These are phyloP conservation scores for Drosophila azteca DNA, from an alignment of 1,140 invertebrate genomes.

Conservation along the genomic window DNA sequence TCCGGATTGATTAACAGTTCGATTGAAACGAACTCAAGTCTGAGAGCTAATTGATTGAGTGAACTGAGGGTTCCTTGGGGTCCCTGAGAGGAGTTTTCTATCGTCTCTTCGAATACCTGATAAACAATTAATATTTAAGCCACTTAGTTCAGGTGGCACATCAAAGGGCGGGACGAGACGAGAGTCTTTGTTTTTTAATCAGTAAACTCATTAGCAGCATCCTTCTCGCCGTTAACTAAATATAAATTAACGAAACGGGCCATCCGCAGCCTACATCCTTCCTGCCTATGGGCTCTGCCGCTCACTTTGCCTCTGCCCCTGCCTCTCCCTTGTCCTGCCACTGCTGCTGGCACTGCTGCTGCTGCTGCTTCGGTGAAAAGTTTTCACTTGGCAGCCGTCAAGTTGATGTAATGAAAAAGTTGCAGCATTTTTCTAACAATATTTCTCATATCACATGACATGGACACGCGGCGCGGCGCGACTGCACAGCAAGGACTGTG, in stretches of 20 bases:
- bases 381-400: constrained; percentile 64
- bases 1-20: constrained; percentile 55
- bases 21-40: constrained; percentile 34
- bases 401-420: constrained; percentile 77
- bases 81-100: too few relatives aligned
- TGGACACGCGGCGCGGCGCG: constrained; percentile 28
- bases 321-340: too few relatives aligned
- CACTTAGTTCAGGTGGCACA: constrained; percentile 17
- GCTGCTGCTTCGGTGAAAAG: constrained; percentile 48
- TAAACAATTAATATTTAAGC: constrained; percentile 11
- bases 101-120: not conserved
- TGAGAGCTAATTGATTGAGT: constrained; percentile 31
- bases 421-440: constrained; percentile 61
- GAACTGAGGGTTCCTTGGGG: not conserved
- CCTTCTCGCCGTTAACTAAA: constrained; percentile 30
- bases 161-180: constrained; percentile 16
- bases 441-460: constrained; percentile 73
- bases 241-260: constrained; percentile 57
- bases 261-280: constrained; percentile 25
- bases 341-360: constrained; percentile 1
- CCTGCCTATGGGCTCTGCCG: not conserved
- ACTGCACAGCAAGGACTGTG: constrained; percentile 17
- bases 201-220: constrained; percentile 68
- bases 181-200: constrained; percentile 55
- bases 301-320: not conserved